Evolutionary conservation across 1,140 invertebrate genomes (phyloP).

Genomic region (Bombus soroeensis): DNA sequence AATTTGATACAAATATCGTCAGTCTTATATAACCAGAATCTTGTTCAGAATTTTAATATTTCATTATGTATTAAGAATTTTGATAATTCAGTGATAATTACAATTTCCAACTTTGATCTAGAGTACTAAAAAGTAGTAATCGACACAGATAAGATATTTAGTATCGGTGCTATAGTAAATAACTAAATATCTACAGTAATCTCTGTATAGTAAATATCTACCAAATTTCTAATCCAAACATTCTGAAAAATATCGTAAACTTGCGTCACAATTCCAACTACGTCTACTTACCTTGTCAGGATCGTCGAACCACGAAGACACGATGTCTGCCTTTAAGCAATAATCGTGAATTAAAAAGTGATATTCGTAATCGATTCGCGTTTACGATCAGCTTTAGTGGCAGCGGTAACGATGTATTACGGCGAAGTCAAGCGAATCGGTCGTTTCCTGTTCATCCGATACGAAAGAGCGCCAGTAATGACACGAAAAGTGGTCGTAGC

Average conservation of each 20-base stretch:
- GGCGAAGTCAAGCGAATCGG: constrained; percentile 31
- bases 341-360: constrained; percentile 40
- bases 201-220: no score
- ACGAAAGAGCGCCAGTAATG: constrained; percentile 27
- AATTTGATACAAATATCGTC: no score
- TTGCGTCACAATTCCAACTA: neutral
- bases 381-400: constrained; percentile 39
- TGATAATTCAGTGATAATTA: no score
- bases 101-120: no score
- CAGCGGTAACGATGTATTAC: constrained; percentile 10
- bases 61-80: no score
- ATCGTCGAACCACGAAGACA: neutral
- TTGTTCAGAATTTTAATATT: no score
- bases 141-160: no score
- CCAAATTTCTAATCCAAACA: neutral
- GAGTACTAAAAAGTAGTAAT: no score
- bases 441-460: constrained; percentile 45
- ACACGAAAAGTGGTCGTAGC: constrained; percentile 20
- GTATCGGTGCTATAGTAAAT: no score
- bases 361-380: constrained; percentile 35
- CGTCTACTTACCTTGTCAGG: neutral
- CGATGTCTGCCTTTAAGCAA: neutral
- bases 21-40: no score
- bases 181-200: no score
- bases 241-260: no score